phyloP scores from a whole-genome alignment of 1,140 invertebrate species.

The Anastrepha ludens region DNA sequence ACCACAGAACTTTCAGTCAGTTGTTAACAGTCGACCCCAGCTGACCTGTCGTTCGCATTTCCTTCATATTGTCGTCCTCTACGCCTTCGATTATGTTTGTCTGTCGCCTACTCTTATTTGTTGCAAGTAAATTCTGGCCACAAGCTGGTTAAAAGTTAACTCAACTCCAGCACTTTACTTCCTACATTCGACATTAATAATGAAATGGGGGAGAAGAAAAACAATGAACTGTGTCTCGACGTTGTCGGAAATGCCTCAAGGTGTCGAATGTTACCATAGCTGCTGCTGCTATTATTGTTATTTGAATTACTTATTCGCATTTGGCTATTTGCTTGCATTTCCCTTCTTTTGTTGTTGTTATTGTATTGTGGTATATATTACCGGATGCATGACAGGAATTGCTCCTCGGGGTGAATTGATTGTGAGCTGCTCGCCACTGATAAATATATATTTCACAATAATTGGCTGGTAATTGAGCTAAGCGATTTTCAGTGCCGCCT shows the following conservation, averaged over 20 bases:
- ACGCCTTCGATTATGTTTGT: not conserved
- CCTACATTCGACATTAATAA: not conserved
- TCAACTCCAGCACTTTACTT: not conserved
- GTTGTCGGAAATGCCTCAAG: conserved; percentile 21
- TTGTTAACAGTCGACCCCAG: conserved; percentile 1
- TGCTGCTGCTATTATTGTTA: not conserved
- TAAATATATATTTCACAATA: not conserved
- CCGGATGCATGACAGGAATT: conserved; percentile 30
- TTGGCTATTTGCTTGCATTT: conserved; percentile 15
- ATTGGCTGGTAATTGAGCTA: conserved; percentile 31
- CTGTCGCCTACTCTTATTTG: not conserved
- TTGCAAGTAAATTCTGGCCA: conserved; percentile 22
- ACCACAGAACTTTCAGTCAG: not conserved
- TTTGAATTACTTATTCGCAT: not conserved
- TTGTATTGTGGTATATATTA: conserved; percentile 19
- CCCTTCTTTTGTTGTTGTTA: conserved; percentile 19
- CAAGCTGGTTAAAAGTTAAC: conserved; percentile 15
- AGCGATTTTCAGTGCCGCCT: not conserved
- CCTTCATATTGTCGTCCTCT: not conserved
- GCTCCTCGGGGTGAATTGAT: not conserved
- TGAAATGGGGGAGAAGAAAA: not conserved
- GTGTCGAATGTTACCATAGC: conserved; percentile 14
- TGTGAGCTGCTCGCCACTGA: not conserved
- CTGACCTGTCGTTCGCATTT: conserved; percentile 14
- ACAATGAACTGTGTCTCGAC: not conserved